Percentiles rank a stretch among this genome's conserved stretches.
phyloP scores from a whole-genome alignment of 2,888 invertebrate species.

The Chrysina gloriosa region DNA sequence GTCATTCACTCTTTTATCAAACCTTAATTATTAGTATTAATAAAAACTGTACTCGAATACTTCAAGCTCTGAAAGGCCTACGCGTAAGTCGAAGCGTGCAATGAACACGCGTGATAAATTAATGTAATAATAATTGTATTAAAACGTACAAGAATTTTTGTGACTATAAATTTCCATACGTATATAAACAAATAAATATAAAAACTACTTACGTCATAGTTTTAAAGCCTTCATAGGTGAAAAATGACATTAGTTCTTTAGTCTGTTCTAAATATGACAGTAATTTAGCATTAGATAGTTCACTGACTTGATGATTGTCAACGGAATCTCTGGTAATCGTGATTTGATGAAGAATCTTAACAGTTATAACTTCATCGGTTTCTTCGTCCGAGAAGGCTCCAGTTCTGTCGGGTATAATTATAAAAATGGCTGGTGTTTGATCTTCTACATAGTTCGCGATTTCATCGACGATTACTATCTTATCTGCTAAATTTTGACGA shows the following conservation, averaged over 20 bases:
- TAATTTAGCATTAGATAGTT: background rate
- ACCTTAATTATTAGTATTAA: too few species aligned
- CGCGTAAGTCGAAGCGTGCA: background rate
- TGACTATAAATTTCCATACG: too few species aligned
- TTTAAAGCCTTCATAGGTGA: background rate
- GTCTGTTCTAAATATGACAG: background rate
- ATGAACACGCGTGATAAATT: background rate
- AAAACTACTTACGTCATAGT: constrained; percentile 17
- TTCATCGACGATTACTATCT: constrained; percentile 44
- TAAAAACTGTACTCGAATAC: too few species aligned
- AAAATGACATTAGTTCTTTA: background rate
- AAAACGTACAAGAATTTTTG: background rate
- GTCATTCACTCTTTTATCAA: too few species aligned
- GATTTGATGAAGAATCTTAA: background rate
- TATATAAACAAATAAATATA: background rate
- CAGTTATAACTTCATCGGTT: background rate
- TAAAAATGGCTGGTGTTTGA: constrained; percentile 47
- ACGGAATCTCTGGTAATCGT: background rate
- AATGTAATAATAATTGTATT: background rate
- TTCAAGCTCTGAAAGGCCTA: background rate
- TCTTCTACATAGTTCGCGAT: constrained; percentile 37
- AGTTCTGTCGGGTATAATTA: constrained; percentile 16
- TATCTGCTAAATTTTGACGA: constrained; percentile 49
- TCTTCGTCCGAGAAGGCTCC: too few species aligned
- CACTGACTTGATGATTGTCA: background rate